Evolutionary conservation across 2,113 vertebrate species (phyloP), one percentile per base, ranked within the genome.

Genomic region (Bubo bubo): DNA sequence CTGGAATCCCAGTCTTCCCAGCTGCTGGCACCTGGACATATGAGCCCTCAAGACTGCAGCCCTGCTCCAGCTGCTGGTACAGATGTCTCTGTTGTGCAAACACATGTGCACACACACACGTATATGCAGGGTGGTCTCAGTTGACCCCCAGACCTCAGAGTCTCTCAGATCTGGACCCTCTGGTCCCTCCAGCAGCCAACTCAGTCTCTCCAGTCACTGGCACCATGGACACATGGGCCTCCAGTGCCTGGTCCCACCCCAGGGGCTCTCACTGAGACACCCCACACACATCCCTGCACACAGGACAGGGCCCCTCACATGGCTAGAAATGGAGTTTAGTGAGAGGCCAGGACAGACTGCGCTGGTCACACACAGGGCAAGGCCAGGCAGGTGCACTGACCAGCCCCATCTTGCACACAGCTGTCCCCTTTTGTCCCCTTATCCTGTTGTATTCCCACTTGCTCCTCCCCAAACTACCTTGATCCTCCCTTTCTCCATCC

Each of bases 31-130:
- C 16, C 35, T 28, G 75, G 35, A 35, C 9, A 23, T 12, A 21
- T 0, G 0, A 95, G n/a, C 14, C 27, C 26, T 19, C 1, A 1
- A 35, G 41, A 6, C 28, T 79, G 13, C 23, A 43, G 24, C 18
- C 32, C 32, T 52, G 47, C 20, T 47, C 17, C 26, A 88, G 49
- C 26, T 90, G 68, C 43, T 79, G 37, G 28, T 49, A 4, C 0
- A 0, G 14, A 13, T 1, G 0, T 9, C 15, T 9, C 45, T 62
- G 50, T 35, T 34, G 14, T 60, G 10, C 2, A 8, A 12, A 37
- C 5, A 35, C n/a, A 8, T 7, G 19, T 6, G 23, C 4, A 49
- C 26, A 53, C 28, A 56, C 14, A 55, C 4, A 45, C 16, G 4
- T 17, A 10, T 5, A 4, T 32, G 24, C 3, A 63, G 12, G 9